These are phyloP conservation scores for Rhineura floridana DNA, from an alignment of 2,113 vertebrate genomes.

Conservation along the genomic window DNA sequence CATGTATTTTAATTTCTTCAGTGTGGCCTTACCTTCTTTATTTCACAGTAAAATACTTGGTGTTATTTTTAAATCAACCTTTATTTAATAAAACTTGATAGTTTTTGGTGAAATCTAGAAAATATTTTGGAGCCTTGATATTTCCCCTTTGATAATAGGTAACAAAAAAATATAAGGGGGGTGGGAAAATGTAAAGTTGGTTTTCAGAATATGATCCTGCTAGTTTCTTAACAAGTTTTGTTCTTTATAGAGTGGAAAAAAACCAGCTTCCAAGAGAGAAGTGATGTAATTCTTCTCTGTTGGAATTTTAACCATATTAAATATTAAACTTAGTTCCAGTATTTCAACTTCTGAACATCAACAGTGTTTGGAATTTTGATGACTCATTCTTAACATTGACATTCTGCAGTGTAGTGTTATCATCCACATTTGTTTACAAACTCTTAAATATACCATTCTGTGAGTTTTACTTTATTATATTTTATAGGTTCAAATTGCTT, in stretches of 20 bases:
- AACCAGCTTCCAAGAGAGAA: conserved; percentile 38
- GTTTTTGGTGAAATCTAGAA: not conserved
- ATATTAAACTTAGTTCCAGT: conserved; percentile 54
- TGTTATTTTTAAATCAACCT: not conserved
- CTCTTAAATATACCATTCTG: not conserved
- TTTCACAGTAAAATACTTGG: not conserved
- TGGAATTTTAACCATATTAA: conserved; percentile 44
- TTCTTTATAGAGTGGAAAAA: conserved; percentile 47
- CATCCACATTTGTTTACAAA: not conserved
- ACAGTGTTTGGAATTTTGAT: conserved; percentile 38
- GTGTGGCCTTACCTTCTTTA: conserved; percentile 12
- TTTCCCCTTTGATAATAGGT: conserved; percentile 33
- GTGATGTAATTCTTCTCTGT: conserved; percentile 47
- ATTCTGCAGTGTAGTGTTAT: not conserved
- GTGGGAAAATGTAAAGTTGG: conserved; percentile 17
- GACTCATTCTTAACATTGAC: conserved; percentile 2
- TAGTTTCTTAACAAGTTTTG: conserved; percentile 43
- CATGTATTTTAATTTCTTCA: conserved; percentile 24
- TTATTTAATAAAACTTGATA: conserved; percentile 11
- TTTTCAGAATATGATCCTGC: conserved; percentile 20
- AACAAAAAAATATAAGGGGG: conserved; percentile 46
- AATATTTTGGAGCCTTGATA: conserved; percentile 44
- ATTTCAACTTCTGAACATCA: conserved; percentile 51
- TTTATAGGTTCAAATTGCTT: not conserved
- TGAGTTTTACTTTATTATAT: not conserved